phyloP scores from a whole-genome alignment of 2,797 vertebrate species.

The Tragelaphus eurycerus region DNA sequence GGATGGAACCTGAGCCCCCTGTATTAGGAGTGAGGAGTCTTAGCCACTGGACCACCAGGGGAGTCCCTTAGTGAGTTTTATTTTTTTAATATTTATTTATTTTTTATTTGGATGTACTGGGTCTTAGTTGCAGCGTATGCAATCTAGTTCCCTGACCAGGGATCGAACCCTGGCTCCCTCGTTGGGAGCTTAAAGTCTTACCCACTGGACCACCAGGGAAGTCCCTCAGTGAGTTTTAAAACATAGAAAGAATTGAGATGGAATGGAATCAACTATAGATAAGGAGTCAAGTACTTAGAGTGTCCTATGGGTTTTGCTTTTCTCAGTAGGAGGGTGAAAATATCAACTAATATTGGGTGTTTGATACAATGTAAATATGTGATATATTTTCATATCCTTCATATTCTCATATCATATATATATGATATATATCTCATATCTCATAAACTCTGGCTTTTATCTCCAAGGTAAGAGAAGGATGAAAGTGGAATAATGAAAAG shows the following conservation, averaged over 20 bases:
- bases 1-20: background rate
- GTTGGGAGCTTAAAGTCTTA: background rate
- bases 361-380: background rate
- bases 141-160: background rate
- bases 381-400: background rate
- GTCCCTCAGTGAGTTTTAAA: background rate
- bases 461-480: background rate
- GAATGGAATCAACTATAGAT: background rate
- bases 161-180: background rate
- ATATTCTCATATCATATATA: background rate
- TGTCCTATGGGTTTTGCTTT: background rate
- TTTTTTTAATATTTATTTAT: background rate
- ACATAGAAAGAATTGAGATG: background rate
- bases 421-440: background rate
- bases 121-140: background rate
- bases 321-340: background rate
- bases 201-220: background rate
- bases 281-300: background rate
- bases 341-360: background rate
- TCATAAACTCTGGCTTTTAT: background rate
- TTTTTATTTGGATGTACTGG: background rate
- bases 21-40: background rate
- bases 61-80: background rate
- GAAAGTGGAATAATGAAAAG: background rate
- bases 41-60: background rate